phyloP scores from a whole-genome alignment of 2,113 vertebrate species.

The Syngnathoides biaculeatus region DNA sequence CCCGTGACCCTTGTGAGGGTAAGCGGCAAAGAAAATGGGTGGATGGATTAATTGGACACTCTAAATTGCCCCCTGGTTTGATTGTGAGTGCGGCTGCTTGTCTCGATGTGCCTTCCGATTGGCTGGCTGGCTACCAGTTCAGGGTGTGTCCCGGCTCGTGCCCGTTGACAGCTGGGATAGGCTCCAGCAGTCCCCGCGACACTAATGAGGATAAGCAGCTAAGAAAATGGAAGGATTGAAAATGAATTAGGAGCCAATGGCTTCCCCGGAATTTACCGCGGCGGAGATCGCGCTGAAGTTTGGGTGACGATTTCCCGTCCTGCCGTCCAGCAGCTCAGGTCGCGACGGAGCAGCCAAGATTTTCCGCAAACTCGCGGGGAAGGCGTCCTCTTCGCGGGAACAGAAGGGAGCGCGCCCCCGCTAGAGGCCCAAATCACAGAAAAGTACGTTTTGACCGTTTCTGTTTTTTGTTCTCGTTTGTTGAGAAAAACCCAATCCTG shows the following conservation, averaged over 20 bases:
- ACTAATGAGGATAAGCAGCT: too few species aligned
- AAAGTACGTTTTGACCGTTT: constrained; percentile 71
- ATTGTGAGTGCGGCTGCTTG: too few species aligned
- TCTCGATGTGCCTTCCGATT: too few species aligned
- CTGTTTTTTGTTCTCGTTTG: neutral
- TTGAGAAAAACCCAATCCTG: neutral
- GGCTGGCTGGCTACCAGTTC: too few species aligned
- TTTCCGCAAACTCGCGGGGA: constrained; percentile 45
- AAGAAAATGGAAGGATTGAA: too few species aligned
- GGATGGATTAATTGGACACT: too few species aligned
- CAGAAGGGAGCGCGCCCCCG: constrained; percentile 51
- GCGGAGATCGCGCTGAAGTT: neutral
- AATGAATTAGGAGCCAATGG: neutral
- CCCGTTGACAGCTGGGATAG: too few species aligned
- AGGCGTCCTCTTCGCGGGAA: constrained; percentile 49
- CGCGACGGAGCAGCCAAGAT: constrained; percentile 45
- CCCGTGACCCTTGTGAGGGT: too few species aligned
- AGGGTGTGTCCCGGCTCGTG: too few species aligned
- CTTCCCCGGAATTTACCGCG: constrained; percentile 10
- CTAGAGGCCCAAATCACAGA: constrained; percentile 62
- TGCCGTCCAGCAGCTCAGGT: constrained; percentile 54
- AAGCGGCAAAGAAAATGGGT: too few species aligned
- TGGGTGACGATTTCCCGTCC: neutral
- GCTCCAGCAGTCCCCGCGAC: too few species aligned
- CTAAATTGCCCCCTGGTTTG: too few species aligned